Evolutionary conservation across 2,113 vertebrate species (phyloP).

Genomic region (Pithys albifrons): DNA sequence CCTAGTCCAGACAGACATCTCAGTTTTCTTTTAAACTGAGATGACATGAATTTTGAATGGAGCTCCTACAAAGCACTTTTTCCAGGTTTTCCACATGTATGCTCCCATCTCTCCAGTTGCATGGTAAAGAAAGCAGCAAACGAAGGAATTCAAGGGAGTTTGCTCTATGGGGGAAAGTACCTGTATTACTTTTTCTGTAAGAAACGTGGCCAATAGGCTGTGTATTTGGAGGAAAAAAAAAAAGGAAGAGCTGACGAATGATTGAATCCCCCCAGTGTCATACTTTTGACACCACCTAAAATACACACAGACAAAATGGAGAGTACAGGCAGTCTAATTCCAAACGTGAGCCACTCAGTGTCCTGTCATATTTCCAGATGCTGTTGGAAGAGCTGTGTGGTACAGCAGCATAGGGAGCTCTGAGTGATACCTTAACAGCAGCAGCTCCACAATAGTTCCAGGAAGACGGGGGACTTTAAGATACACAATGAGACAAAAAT

Average conservation of each 20-base stretch:
- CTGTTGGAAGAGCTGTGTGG: background rate
- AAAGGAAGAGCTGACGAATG: background rate
- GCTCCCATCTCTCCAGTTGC: background rate
- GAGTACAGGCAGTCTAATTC: background rate
- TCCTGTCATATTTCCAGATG: background rate
- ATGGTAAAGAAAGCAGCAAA: background rate
- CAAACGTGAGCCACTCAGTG: background rate
- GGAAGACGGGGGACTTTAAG: background rate
- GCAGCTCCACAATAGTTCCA: background rate
- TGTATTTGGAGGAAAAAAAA: background rate
- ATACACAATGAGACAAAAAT: background rate
- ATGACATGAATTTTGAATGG: background rate
- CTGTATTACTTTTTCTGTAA: background rate
- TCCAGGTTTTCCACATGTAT: background rate
- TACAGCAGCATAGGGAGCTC: accelerated
- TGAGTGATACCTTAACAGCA: background rate
- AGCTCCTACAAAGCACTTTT: background rate
- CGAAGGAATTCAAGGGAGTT: background rate
- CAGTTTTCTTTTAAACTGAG: too few species aligned
- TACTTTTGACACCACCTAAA: background rate
- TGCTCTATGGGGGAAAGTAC: background rate
- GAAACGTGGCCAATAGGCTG: background rate
- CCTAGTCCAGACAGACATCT: too few species aligned
- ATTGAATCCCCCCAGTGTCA: background rate
- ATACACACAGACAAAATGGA: background rate